Conservation (phyloP, 2,888 invertebrate species). For the Mycalesis mineus region DNA sequence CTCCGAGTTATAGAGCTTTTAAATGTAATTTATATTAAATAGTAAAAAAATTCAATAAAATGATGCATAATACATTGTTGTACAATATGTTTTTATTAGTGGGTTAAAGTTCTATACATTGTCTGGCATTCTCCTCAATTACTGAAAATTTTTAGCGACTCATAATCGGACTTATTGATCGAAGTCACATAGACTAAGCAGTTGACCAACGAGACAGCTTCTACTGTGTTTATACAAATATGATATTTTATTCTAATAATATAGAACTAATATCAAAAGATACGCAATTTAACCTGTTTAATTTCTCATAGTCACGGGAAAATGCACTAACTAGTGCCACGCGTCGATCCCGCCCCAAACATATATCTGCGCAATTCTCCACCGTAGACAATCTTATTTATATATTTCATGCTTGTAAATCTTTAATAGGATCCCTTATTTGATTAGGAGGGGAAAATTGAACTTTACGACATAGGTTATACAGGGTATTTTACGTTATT, state of each 20-base stretch:
- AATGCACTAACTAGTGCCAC: conserved; percentile 56
- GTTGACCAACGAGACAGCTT: no score
- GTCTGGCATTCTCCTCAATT: no score
- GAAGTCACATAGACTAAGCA: no score
- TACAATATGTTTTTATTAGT: no score
- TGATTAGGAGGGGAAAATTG: conserved; percentile 10
- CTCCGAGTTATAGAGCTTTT: no score
- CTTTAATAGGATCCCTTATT: conserved; percentile 32
- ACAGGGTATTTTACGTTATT: conserved; percentile 16
- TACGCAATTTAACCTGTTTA: conserved; percentile 10
- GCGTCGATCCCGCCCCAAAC: conserved; percentile 61
- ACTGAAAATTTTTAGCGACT: no score
- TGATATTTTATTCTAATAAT: not conserved
- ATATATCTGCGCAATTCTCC: conserved; percentile 54
- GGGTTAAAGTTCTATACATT: no score
- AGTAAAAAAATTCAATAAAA: no score
- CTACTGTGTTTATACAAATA: not conserved
- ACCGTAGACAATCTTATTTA: conserved; percentile 60
- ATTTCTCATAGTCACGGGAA: conserved; percentile 63
- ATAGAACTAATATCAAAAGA: not conserved
- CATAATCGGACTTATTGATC: no score
- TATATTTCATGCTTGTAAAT: conserved; percentile 60
- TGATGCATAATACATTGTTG: no score
- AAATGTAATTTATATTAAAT: no score
- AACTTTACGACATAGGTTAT: conserved; percentile 8